Evolutionary conservation across 1,140 invertebrate genomes (phyloP), one percentile per base, ranked within the genome.

Genomic region (Zaprionus davidi): DNA sequence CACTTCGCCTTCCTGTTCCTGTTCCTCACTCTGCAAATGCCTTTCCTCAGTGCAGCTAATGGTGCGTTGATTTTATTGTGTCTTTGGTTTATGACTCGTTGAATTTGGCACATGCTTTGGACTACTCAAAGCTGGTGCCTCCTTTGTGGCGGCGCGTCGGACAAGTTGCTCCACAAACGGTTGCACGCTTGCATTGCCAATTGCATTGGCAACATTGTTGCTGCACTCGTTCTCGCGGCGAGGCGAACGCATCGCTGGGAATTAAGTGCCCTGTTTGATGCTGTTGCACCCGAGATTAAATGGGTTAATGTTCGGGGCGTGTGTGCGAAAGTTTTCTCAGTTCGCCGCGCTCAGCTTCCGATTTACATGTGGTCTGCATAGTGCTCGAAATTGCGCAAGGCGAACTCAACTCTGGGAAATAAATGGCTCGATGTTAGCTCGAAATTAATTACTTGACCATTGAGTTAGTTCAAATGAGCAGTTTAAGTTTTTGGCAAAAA

Each of bases 61-160:
- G 71, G 65, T 22, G 63, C 72, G 68, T 76, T 76, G 64, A 71
- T 81, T 86, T 90, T 85, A 90, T 90, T 90, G 86, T 90, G 70
- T 90, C 79, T 85, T 85, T 80, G 71, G 68, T 90, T 90, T 85
- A 90, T 90, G 86, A 76, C 51, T 71, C 85, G 83, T 85, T 78
- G 76, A 41, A 65, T 65, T 66, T 76, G 69, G 70, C 57, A 62
- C 74, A 72, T 62, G 57, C 70, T 62, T 53, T 36, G 11, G n/a
- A 17, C 31, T 72, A 80, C 31, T 44, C 51, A 66, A 41, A 79
- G 69, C 60, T 63, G 49, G 62, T 73, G 44, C 44, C 17, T 73
- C 60, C 59, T 59, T 31, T 56, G 15, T n/a, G 38, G 44, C 26
- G 58, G 17, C 59, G 56, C 38, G 51, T 78, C 77, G 58, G 59